These are phyloP conservation scores for Fratercula arctica DNA, from an alignment of 2,797 vertebrate species.

Conservation along the genomic window DNA sequence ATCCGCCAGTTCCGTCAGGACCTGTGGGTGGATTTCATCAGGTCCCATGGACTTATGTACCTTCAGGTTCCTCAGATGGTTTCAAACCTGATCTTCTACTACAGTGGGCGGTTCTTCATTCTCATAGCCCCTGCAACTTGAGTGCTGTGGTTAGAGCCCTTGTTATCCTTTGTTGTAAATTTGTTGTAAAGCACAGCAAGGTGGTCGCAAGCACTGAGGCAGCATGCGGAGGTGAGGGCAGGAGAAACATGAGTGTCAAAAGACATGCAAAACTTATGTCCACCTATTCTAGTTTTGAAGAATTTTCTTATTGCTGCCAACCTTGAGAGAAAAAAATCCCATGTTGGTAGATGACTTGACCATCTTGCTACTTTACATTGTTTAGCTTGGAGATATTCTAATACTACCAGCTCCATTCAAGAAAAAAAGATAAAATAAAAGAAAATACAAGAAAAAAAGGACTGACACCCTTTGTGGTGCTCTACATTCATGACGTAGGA, in stretches of 20 bases:
- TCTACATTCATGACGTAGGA: neutral
- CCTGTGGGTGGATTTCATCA: too few species aligned
- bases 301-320: neutral
- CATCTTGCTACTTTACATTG: neutral
- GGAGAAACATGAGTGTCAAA: neutral
- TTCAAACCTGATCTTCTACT: too few species aligned
- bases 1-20: too few species aligned
- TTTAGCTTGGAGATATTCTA: neutral
- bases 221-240: neutral
- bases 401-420: neutral
- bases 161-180: too few species aligned
- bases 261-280: neutral
- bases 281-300: neutral
- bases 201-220: neutral
- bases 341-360: fast-evolving
- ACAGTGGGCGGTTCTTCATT: too few species aligned
- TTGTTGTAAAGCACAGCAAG: neutral
- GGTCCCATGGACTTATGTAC: too few species aligned
- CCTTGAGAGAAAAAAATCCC: neutral
- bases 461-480: fast-evolving
- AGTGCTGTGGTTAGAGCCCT: too few species aligned
- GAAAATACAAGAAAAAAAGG: neutral
- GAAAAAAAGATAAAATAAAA: neutral
- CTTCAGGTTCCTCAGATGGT: too few species aligned
- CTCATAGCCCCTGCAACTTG: too few species aligned